Conservation (phyloP, 2,888 invertebrate genomes). For the Scaptomyza cyrtandrae region DNA sequence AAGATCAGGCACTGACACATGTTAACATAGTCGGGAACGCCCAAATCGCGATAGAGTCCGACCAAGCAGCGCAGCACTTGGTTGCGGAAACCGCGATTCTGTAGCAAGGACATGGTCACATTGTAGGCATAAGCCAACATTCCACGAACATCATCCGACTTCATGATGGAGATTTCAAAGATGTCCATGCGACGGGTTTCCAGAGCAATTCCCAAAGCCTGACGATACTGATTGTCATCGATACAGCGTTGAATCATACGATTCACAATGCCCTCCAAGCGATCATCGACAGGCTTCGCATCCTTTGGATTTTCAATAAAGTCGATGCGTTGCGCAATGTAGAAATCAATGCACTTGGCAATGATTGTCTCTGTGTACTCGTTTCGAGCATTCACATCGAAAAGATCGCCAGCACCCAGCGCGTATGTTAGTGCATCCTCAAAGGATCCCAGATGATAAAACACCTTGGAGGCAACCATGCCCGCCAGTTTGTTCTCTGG, state of each 20-base stretch:
- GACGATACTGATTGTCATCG: slow-evolving; percentile 96
- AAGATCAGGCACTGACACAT: slow-evolving; percentile 99
- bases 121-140: slow-evolving; percentile 98
- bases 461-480: slow-evolving; percentile 98
- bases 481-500: slow-evolving; percentile 96
- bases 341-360: slow-evolving; percentile 98
- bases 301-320: slow-evolving; percentile 89
- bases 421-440: slow-evolving; percentile 99
- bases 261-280: slow-evolving; percentile 96
- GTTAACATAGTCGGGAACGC: slow-evolving; percentile 98
- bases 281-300: slow-evolving; percentile 90
- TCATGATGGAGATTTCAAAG: slow-evolving; percentile 95
- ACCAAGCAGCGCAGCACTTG: slow-evolving; percentile 95
- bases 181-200: slow-evolving; percentile 99
- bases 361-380: slow-evolving; percentile 99
- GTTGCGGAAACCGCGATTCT: slow-evolving; percentile 96
- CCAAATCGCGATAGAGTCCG: slow-evolving; percentile 93
- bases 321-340: slow-evolving; percentile 93
- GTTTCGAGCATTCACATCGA: slow-evolving; percentile 96
- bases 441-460: slow-evolving; percentile 98
- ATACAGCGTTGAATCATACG: slow-evolving; percentile 98
- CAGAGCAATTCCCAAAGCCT: slow-evolving; percentile 97
- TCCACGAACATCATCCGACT: slow-evolving; percentile 94
- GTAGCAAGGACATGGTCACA: slow-evolving; percentile 97
- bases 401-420: slow-evolving; percentile 96